phyloP scores from a whole-genome alignment of 2,113 vertebrate genomes.

The Oncorhynchus kisutch region DNA sequence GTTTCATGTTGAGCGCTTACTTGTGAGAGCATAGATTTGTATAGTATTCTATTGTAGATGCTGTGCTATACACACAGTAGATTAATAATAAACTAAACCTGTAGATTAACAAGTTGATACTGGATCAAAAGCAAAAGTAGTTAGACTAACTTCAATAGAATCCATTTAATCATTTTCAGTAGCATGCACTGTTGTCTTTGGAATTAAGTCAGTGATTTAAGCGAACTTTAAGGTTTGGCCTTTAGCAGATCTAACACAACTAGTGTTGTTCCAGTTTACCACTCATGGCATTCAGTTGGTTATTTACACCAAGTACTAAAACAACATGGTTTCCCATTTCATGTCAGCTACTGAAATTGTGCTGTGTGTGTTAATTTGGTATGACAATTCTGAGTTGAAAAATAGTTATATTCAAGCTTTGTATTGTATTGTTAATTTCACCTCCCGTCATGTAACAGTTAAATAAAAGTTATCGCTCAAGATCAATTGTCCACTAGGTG shows the following conservation, averaged over 20 bases:
- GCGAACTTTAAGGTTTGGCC: neutral
- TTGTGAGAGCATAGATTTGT: neutral
- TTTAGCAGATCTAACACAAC: too few species aligned
- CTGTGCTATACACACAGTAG: too few species aligned
- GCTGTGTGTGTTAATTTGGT: neutral
- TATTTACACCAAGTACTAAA: neutral
- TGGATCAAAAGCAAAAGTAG: too few species aligned
- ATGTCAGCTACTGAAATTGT: neutral
- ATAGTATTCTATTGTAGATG: neutral
- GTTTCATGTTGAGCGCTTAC: neutral
- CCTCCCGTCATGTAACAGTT: conserved; percentile 36
- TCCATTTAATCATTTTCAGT: too few species aligned
- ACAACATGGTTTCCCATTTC: neutral
- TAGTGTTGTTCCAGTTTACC: neutral
- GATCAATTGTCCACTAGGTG: conserved; percentile 22
- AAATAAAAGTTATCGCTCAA: conserved; percentile 56
- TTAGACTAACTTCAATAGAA: too few species aligned
- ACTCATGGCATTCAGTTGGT: neutral
- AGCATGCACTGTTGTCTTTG: too few species aligned
- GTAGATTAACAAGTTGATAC: too few species aligned
- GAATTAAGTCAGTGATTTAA: neutral
- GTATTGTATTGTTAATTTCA: conserved; percentile 22
- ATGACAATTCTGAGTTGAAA: neutral
- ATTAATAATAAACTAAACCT: too few species aligned
- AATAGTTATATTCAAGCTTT: neutral